These are phyloP conservation scores for Podarcis lilfordi DNA, from an alignment of 2,797 vertebrate genomes.

Conservation along the genomic window DNA sequence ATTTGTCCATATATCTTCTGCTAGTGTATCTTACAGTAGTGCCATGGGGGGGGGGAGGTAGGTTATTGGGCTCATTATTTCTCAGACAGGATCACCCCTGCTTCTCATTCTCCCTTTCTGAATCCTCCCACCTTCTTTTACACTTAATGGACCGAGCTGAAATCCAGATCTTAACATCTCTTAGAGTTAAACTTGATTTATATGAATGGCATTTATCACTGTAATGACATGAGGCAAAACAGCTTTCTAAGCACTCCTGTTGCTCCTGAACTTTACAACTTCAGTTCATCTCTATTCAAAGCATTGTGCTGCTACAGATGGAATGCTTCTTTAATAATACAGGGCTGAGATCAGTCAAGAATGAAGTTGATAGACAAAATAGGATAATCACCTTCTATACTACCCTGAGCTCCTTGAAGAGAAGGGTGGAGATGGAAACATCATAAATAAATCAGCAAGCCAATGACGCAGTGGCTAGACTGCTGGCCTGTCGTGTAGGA, in stretches of 20 bases:
- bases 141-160: neutral
- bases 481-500: neutral
- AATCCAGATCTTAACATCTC: neutral
- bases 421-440: neutral
- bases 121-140: neutral
- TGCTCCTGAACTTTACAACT: constrained; percentile 2
- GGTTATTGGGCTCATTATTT: neutral
- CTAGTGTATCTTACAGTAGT: neutral
- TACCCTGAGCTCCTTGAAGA: neutral
- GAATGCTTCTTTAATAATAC: neutral
- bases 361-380: neutral
- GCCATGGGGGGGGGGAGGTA: neutral
- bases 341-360: constrained; percentile 17
- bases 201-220: constrained; percentile 9
- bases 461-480: neutral
- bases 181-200: neutral
- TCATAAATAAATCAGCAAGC: neutral
- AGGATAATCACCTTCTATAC: neutral
- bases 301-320: neutral
- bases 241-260: constrained; percentile 1
- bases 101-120: neutral
- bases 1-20: neutral
- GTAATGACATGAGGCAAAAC: constrained; percentile 15
- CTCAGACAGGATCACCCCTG: neutral
- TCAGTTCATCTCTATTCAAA: neutral